A percentile compares a stretch with the other conserved stretches of the same genome.
These are phyloP conservation scores for Phortica magna DNA, from an alignment of 2,888 invertebrate species.

Conservation along the genomic window DNA sequence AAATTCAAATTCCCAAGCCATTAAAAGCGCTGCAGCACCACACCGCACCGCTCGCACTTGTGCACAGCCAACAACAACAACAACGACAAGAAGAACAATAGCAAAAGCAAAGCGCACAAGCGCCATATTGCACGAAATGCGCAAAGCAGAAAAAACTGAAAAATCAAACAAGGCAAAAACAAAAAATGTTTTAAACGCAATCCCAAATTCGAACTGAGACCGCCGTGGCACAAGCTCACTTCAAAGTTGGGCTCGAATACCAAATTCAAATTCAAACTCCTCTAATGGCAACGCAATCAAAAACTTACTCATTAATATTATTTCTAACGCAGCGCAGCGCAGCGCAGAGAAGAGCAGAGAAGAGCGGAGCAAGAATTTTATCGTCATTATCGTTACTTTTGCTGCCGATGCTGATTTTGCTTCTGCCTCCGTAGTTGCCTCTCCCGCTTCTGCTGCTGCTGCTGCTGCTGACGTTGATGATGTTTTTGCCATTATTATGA, in stretches of 20 bases:
- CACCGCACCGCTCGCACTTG: background rate
- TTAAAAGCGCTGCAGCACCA: background rate
- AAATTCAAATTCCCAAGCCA: background rate
- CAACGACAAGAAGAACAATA: background rate
- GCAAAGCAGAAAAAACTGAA: conserved; percentile 45
- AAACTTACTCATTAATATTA: conserved; percentile 68
- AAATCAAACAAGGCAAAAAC: background rate
- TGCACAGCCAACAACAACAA: conserved; percentile 1
- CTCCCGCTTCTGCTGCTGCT: background rate
- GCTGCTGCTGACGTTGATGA: background rate
- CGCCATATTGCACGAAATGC: conserved; percentile 53
- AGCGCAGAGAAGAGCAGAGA: conserved; percentile 21
- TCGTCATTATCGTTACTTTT: conserved; percentile 4
- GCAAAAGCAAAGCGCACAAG: background rate
- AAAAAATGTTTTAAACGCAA: background rate
- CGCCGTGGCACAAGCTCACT: background rate
- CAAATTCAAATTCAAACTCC: conserved; percentile 37
- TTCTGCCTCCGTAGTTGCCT: background rate
- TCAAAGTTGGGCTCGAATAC: conserved; percentile 17
- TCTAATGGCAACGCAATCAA: conserved; percentile 64
- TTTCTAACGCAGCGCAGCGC: conserved; percentile 47
- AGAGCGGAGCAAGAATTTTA: conserved; percentile 31
- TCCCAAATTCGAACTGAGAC: conserved; percentile 2
- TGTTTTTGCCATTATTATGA: conserved; percentile 23
- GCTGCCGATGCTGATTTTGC: conserved; percentile 41